Conservation (phyloP, 2,888 invertebrate genomes). For the Drosophila ezoana region DNA sequence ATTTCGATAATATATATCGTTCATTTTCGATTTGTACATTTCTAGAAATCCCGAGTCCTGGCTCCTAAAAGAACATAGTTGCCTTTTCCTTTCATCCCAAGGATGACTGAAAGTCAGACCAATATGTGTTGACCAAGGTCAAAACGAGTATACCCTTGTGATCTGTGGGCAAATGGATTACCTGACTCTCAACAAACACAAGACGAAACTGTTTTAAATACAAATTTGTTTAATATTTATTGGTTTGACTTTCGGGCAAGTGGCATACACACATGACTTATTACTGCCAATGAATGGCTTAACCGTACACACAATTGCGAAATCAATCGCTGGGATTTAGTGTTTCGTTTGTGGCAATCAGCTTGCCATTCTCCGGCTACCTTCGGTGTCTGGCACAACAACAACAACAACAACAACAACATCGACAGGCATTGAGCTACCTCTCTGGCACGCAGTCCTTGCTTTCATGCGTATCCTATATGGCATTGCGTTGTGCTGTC, state of each 20-base stretch:
- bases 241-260: conserved; percentile 16
- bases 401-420: conserved; percentile 1
- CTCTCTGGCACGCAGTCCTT: neutral
- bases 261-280: conserved; percentile 32
- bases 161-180: too few relatives aligned
- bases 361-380: conserved; percentile 26
- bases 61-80: too few relatives aligned
- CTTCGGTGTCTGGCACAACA: conserved; percentile 11
- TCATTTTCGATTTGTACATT: too few relatives aligned
- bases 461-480: conserved; percentile 41
- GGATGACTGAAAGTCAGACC: too few relatives aligned
- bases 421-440: neutral
- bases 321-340: conserved; percentile 43
- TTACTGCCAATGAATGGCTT: conserved; percentile 16
- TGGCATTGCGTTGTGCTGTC: conserved; percentile 44
- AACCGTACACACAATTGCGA: conserved; percentile 16
- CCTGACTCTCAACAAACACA: neutral
- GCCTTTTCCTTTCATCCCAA: too few relatives aligned
- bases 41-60: too few relatives aligned
- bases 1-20: too few relatives aligned
- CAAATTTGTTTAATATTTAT: conserved; percentile 37
- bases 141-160: too few relatives aligned
- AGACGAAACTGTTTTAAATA: neutral
- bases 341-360: conserved; percentile 47
- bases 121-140: too few relatives aligned